phyloP scores from a whole-genome alignment of 2,888 invertebrate genomes.

The Megastigmus dorsalis region DNA sequence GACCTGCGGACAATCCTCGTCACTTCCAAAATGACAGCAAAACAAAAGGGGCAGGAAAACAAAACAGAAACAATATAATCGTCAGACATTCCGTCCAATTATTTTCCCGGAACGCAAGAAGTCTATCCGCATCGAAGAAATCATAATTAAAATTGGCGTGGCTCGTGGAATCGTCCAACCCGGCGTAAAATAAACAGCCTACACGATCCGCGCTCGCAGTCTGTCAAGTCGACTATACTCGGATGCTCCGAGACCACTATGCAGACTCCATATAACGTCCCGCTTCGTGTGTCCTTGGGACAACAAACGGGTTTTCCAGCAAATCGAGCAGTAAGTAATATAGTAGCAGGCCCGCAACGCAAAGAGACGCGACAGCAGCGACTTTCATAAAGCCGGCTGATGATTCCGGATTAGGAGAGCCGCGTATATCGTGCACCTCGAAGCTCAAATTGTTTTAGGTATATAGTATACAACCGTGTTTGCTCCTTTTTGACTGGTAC shows the following conservation, averaged over 20 bases:
- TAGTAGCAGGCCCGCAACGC: too few species aligned
- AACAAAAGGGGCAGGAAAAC: background rate
- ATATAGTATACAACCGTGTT: too few species aligned
- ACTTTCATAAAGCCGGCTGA: background rate
- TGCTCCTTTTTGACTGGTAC: too few species aligned
- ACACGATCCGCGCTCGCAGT: background rate
- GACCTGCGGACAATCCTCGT: background rate
- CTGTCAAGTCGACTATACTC: too few species aligned
- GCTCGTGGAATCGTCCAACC: conserved; percentile 19
- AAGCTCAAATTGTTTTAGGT: too few species aligned
- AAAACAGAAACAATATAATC: background rate
- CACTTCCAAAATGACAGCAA: background rate
- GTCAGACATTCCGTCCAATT: conserved; percentile 19
- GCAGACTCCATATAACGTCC: too few species aligned
- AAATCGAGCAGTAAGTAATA: too few species aligned
- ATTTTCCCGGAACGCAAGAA: background rate
- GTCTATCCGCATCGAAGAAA: conserved; percentile 20
- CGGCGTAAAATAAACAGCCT: conserved; percentile 24
- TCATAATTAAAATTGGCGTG: conserved; percentile 30
- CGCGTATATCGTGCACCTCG: too few species aligned
- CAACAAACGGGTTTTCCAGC: conserved; percentile 24
- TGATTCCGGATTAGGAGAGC: conserved; percentile 11
- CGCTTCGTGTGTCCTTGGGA: conserved; percentile 10
- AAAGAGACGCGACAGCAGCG: too few species aligned
- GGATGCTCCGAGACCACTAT: too few species aligned